Conservation (phyloP, 2,113 vertebrate species). For the human region GRCh38 chr15:61758001-61758500, state of each 20-base stretch:
- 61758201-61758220: neutral
- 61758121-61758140: neutral
- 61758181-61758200: neutral
- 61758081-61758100: neutral
- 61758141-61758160: conserved; percentile 19
- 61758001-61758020: neutral
- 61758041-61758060: neutral
- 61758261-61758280: neutral
- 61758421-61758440: neutral
- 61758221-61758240: conserved; percentile 11
- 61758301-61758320: neutral
- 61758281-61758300: neutral
- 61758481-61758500: neutral
- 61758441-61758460: neutral
- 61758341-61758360: neutral
- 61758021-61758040: neutral
- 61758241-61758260: neutral
- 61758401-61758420: neutral
- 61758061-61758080: neutral
- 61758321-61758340: neutral
- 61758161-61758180: neutral
- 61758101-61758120: neutral
- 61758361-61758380: neutral
- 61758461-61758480: neutral
- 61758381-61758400: neutral